Percentiles rank a stretch among this genome's conserved stretches.
Conservation (phyloP, 2,113 vertebrate genomes). For the Myrmecobius fasciatus region DNA sequence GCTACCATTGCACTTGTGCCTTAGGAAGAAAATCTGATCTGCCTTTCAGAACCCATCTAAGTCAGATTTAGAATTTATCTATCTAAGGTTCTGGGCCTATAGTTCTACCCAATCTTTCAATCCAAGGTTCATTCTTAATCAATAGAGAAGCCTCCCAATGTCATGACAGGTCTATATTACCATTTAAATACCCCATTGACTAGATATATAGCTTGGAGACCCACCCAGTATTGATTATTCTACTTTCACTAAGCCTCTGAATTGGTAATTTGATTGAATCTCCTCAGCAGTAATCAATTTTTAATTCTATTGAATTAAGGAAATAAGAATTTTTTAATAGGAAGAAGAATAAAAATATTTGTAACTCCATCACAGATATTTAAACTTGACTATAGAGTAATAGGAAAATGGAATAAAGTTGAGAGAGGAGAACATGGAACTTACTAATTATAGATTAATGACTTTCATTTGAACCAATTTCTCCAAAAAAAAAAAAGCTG, state of each 20-base stretch:
- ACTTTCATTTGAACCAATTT: constrained; percentile 42
- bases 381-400: not conserved
- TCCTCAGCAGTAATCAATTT: not conserved
- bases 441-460: constrained; percentile 33
- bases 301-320: constrained; percentile 15
- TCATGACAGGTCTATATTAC: not conserved
- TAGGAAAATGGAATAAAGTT: not conserved
- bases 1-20: not conserved
- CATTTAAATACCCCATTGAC: not conserved
- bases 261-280: not conserved
- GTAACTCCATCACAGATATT: not conserved
- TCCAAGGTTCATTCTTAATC: not conserved
- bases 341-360: not conserved
- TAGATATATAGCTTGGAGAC: not conserved
- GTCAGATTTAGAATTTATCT: not conserved
- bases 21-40: not conserved
- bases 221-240: not conserved
- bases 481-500: constrained; percentile 54
- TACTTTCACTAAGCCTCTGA: not conserved
- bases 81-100: not conserved
- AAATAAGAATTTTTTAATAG: not conserved
- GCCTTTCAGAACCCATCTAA: not conserved
- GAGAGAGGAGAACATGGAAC: constrained; percentile 13
- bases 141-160: not conserved
- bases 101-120: not conserved